Conservation (phyloP, 2,113 vertebrate genomes). For the Lathamus discolor region DNA sequence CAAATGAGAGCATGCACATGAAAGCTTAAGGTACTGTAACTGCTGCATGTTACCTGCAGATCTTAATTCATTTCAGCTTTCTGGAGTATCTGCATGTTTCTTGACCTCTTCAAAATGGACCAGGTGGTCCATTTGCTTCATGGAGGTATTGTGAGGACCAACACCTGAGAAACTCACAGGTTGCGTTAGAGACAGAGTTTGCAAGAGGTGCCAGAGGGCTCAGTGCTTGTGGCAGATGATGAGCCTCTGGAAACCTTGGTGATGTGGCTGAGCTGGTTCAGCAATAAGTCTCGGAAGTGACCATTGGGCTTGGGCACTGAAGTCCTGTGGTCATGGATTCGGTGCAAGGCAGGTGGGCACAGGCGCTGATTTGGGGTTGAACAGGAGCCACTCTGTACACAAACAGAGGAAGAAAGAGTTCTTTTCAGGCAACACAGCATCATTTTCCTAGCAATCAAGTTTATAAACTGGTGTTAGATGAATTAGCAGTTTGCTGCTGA, state of each 20-base stretch:
- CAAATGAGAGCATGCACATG: neutral
- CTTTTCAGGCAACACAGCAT: neutral
- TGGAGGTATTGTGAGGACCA: accelerated
- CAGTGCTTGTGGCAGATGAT: neutral
- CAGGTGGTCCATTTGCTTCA: neutral
- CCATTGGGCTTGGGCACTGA: neutral
- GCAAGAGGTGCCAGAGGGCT: neutral
- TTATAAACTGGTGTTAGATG: neutral
- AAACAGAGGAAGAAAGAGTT: neutral
- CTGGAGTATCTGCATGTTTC: neutral
- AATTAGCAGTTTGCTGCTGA: neutral
- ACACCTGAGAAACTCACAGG: neutral
- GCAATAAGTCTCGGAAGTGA: neutral
- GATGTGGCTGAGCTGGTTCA: neutral
- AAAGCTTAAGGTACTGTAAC: neutral
- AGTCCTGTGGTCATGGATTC: neutral
- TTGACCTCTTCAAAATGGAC: neutral
- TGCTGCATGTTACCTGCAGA: neutral
- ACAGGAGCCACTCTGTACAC: neutral
- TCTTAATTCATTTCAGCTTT: neutral
- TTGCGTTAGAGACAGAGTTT: neutral
- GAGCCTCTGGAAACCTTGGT: neutral
- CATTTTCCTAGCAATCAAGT: neutral
- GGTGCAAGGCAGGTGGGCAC: neutral
- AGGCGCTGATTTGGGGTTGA: neutral